Base-by-base conservation (phyloP, 2,113 vertebrate species). In the Indicator indicator region DNA sequence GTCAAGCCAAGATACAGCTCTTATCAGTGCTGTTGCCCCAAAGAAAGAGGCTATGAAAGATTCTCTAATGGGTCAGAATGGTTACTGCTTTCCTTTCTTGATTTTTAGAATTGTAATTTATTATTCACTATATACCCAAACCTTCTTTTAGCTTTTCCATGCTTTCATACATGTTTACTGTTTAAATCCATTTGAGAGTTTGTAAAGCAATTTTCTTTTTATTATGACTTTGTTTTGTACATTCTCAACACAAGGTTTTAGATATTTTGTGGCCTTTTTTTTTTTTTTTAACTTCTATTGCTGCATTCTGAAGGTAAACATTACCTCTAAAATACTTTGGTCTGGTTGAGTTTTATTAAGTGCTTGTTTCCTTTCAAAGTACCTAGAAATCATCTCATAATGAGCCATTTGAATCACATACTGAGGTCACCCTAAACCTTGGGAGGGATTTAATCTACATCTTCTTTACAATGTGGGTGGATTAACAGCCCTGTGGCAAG, bases 181-280 rank as follows among this genome's bases (percentile, higher is more conserved):
- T 97, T 97, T 89, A 92, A 96, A 81, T 84, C 80, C 8, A 71
- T 88, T 88, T 88, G 77, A 92, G 73, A 95, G 82, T 91, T 93
- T 97, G 95, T 97, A 97, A 97, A 97, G 60, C 83, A 60, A 36
- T 88, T 97, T 96, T 95, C 93, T 95, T 96, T 94, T 96, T 97
- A 96, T 92, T 78, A 92, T 93, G n/a, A 96, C 80, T 92, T 95
- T 78, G 90, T 97, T 97, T 97, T 97, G 96, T 97, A 97, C 93
- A 95, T 96, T 94, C 69, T 96, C 94, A 92, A 74, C 79, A 86
- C 64, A 93, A 91, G 68, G 83, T 93, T 97, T 97, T 94, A 96
- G 92, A 88, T 88, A 88, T 94, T 95, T 88, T 88, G 94, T 93
- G 93, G 78, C 48, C 86, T 75, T 93, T 75, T 19, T 62, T 62